Evolutionary conservation across 2,888 invertebrate genomes (phyloP).

Genomic region (Gasteruption jaculator): DNA sequence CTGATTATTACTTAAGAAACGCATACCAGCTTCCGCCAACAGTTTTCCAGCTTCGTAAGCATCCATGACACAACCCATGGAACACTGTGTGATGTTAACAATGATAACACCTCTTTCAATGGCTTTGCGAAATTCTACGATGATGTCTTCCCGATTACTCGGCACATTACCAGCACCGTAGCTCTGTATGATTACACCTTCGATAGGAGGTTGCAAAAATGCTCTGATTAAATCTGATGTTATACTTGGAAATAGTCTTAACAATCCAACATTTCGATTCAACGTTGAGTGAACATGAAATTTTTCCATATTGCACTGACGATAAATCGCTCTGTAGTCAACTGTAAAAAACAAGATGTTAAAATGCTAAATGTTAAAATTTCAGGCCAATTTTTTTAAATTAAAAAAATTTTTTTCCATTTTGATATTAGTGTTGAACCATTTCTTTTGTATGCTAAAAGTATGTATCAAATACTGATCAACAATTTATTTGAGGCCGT

Average conservation of each 20-base stretch:
- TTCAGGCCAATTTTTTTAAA: too few species aligned
- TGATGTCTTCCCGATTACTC: conserved; percentile 72
- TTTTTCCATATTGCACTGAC: conserved; percentile 60
- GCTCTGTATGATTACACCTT: conserved; percentile 83
- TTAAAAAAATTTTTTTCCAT: too few species aligned
- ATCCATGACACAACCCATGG: conserved; percentile 72
- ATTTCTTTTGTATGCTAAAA: too few species aligned
- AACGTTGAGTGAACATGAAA: conserved; percentile 71
- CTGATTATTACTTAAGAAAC: background rate
- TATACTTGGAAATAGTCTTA: conserved; percentile 90
- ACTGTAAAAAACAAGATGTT: conserved; percentile 52
- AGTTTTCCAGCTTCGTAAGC: conserved; percentile 80
- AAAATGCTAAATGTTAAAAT: too few species aligned
- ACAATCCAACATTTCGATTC: conserved; percentile 78
- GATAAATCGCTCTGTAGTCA: conserved; percentile 61
- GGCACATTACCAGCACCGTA: conserved; percentile 95
- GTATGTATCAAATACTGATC: too few species aligned
- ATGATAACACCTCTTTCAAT: conserved; percentile 75
- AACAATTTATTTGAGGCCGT: too few species aligned
- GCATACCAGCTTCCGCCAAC: conserved; percentile 37
- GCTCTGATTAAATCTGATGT: conserved; percentile 70
- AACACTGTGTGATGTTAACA: conserved; percentile 90
- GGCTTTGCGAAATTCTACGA: conserved; percentile 68
- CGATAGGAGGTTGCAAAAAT: conserved; percentile 71
- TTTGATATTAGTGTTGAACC: too few species aligned